These are phyloP conservation scores for Diorhabda elongata DNA, from an alignment of 1,140 invertebrate species.

Conservation along the genomic window DNA sequence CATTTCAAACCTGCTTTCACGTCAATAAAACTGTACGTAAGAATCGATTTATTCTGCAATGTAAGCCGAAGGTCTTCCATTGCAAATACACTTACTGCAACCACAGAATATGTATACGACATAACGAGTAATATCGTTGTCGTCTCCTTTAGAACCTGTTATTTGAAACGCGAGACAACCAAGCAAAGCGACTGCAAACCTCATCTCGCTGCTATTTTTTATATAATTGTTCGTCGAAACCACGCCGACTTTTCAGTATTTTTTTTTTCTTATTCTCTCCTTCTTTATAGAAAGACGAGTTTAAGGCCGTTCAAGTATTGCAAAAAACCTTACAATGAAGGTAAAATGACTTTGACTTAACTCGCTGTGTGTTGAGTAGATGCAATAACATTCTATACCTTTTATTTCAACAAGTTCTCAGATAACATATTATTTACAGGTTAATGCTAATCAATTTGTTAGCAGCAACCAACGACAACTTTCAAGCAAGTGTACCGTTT, in stretches of 20 bases:
- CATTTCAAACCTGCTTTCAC: too few relatives aligned
- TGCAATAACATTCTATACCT: too few relatives aligned
- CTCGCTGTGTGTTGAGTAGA: background rate
- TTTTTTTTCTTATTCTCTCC: slow-evolving; percentile 9
- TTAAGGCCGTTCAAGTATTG: slow-evolving; percentile 15
- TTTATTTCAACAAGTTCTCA: too few relatives aligned
- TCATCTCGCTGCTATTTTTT: slow-evolving; percentile 16
- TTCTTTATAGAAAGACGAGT: slow-evolving; percentile 17
- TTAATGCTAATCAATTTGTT: too few relatives aligned
- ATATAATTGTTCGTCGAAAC: slow-evolving; percentile 18
- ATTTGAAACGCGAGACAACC: slow-evolving; percentile 18
- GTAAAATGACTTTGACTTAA: slow-evolving; percentile 7
- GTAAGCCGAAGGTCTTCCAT: slow-evolving; percentile 10
- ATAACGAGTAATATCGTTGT: slow-evolving; percentile 18
- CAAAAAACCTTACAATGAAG: slow-evolving; percentile 15
- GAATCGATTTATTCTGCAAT: background rate
- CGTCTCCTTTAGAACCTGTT: slow-evolving; percentile 18
- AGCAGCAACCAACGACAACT: too few relatives aligned
- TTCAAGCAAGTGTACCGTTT: too few relatives aligned
- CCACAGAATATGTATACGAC: slow-evolving; percentile 9
- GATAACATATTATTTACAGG: too few relatives aligned
- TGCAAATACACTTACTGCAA: slow-evolving; percentile 11
- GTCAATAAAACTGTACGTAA: too few relatives aligned
- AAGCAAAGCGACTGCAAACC: slow-evolving; percentile 13
- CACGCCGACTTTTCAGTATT: slow-evolving; percentile 4